Percentiles rank a stretch among this genome's conserved stretches.
These are phyloP conservation scores for Eonycteris spelaea DNA, from an alignment of 2,113 vertebrate species.

Conservation along the genomic window DNA sequence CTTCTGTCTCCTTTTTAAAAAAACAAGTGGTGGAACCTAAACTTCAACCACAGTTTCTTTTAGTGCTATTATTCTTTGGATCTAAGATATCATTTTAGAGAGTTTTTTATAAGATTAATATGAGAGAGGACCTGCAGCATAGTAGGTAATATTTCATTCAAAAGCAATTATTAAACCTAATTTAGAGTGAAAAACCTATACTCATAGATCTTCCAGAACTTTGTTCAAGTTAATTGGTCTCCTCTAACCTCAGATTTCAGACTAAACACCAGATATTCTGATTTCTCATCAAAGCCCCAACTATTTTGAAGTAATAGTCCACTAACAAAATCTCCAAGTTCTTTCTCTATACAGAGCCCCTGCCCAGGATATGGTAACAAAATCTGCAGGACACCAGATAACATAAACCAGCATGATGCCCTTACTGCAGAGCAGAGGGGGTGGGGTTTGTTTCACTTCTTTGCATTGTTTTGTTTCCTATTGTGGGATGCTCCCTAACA, in stretches of 20 bases:
- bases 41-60: background rate
- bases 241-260: background rate
- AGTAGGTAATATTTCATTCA: no score
- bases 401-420: background rate
- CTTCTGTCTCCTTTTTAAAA: background rate
- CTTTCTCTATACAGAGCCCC: background rate
- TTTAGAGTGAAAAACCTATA: background rate
- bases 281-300: background rate
- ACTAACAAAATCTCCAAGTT: background rate
- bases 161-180: background rate
- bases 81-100: background rate
- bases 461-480: background rate
- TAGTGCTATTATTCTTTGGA: background rate
- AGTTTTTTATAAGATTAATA: background rate
- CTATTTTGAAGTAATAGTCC: no score
- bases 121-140: background rate
- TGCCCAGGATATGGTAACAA: rapidly evolving
- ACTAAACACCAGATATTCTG: background rate
- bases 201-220: background rate
- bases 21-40: background rate
- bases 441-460: background rate
- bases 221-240: background rate
- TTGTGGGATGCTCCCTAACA: background rate
- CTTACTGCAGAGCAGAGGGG: background rate
- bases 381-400: no score